phyloP scores from a whole-genome alignment of 2,113 vertebrate species.

The Myiopsitta monachus region DNA sequence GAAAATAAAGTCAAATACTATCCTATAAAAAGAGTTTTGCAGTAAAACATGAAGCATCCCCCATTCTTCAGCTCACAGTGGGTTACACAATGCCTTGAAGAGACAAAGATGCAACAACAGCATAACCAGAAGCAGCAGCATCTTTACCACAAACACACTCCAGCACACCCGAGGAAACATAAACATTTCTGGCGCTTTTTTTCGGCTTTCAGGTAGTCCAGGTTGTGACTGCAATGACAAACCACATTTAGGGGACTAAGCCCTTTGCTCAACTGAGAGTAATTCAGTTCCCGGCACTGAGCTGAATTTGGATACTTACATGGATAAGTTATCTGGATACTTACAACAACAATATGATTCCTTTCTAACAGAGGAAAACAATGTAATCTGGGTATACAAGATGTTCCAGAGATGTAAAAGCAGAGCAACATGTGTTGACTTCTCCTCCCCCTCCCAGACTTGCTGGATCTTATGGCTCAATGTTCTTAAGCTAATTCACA shows the following conservation, averaged over 20 bases:
- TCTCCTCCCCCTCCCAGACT: background rate
- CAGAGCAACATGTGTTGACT: fast-evolving
- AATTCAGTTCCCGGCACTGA: background rate
- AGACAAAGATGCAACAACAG: background rate
- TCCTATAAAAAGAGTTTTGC: background rate
- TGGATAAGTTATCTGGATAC: background rate
- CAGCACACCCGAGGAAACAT: background rate
- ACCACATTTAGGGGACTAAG: background rate
- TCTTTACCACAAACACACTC: background rate
- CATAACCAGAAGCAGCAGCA: background rate
- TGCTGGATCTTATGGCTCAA: background rate
- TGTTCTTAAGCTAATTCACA: background rate
- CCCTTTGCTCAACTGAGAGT: background rate
- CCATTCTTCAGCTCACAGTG: background rate
- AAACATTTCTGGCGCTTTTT: background rate
- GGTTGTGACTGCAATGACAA: background rate
- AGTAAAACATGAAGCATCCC: background rate
- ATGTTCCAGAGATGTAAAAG: background rate
- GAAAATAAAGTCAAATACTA: background rate
- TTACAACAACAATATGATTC: background rate
- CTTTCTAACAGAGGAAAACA: background rate
- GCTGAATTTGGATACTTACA: background rate
- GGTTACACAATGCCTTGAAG: background rate
- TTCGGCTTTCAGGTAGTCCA: background rate
- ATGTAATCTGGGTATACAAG: background rate